Base-by-base conservation (phyloP, 1,140 invertebrate species). In the Drosophila jambulina region DNA sequence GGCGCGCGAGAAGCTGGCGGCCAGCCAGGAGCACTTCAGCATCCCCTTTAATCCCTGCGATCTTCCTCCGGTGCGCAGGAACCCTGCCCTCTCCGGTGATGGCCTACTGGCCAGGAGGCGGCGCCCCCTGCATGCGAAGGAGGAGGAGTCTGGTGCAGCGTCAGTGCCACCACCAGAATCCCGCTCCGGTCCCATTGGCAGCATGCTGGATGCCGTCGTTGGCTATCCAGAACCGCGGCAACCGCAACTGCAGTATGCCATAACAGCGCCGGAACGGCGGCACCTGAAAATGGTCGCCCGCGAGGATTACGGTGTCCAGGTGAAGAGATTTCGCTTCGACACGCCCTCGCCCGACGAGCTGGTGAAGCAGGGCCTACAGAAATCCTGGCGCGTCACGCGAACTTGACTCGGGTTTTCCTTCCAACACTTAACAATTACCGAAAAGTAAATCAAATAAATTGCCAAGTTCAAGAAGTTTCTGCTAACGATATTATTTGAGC, bases 1-100 rank as follows among this genome's bases (percentile, higher is more conserved):
- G 23, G 19, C 69, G 36, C 65, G 59, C 5, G 58, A 53, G 34
- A 75, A 63, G 23, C 62, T 40, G 23, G 45, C 49, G 2, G 27
- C 46, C 1, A 29, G 53, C 29, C 23, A 49, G 9, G 53, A 90
- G 25, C 57, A 68, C 34, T 92, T 92, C 23, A 72, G 78, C 32
- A 92, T 92, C 56, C 91, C 91, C 12, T 92, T 91, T 8, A 91
- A 92, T 46, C 51, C 82, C 27, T 92, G 82, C 69, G 84, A 91
- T 61, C 25, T 5, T 5, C 25, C 46, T 27, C 48, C 61, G 1
- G 36, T 36, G 2, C 15, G 29, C 4, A 53, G 49, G 25, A 48
- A 54, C 4, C 36, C 56, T 3, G 51, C 21, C 4, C 58, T 48
- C 3, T 46, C 49, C 17, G 45, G 23, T 0, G 45, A 27, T 0